These are phyloP conservation scores for Radopholus similis DNA, from an alignment of 1,140 invertebrate species.

Conservation along the genomic window DNA sequence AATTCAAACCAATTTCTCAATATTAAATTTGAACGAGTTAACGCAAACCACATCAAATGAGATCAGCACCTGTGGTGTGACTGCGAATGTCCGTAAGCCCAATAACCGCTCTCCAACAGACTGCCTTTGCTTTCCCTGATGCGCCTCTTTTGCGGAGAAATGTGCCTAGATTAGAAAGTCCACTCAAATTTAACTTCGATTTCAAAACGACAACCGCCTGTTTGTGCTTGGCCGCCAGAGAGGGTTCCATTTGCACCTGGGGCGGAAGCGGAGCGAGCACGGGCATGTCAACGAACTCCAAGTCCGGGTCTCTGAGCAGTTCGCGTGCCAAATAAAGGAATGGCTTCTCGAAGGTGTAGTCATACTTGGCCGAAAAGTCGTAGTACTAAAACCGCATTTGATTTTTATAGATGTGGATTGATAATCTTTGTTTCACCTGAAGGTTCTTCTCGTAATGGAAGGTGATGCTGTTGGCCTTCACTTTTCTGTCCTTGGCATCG, in stretches of 20 bases:
- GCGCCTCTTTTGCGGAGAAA: no score
- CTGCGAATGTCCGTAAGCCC: no score
- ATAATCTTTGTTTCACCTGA: slow-evolving; percentile 69
- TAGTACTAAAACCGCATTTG: slow-evolving; percentile 78
- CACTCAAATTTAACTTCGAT: no score
- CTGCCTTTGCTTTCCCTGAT: no score
- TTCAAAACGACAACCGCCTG: no score
- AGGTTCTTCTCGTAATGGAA: slow-evolving; percentile 99
- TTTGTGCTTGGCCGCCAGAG: no score
- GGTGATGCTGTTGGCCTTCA: slow-evolving; percentile 97
- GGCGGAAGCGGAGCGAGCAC: slow-evolving; percentile 93
- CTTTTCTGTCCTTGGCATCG: slow-evolving; percentile 99
- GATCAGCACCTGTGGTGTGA: no score
- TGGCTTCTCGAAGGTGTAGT: slow-evolving; percentile 99
- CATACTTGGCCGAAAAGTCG: slow-evolving; percentile 98
- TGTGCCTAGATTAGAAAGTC: no score
- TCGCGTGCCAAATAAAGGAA: slow-evolving; percentile 76
- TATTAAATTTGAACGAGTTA: no score
- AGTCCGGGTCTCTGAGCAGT: slow-evolving; percentile 94
- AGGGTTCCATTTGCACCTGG: slow-evolving; percentile 95
- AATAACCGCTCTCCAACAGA: no score
- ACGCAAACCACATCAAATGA: no score
- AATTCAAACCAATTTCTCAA: no score
- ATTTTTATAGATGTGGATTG: neutral
- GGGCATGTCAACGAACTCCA: slow-evolving; percentile 98